A percentile compares a stretch with the other conserved stretches of the same genome.
phyloP scores from a whole-genome alignment of 1,140 invertebrate species.

The Venturia canescens region DNA sequence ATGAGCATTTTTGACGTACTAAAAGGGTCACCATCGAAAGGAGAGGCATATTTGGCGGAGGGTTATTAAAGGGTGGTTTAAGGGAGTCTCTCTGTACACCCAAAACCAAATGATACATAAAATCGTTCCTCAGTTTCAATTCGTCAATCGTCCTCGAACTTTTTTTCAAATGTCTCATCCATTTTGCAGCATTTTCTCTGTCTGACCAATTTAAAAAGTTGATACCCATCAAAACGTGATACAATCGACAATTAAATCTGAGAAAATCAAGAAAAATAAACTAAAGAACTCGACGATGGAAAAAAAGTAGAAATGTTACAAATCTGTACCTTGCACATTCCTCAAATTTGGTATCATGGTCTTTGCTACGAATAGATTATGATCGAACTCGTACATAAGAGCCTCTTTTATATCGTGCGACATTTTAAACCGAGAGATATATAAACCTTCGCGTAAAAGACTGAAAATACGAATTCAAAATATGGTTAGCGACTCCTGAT shows the following conservation, averaged over 20 bases:
- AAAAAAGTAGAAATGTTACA: neutral
- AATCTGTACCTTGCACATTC: conserved; percentile 62
- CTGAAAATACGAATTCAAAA: neutral
- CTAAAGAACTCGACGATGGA: neutral
- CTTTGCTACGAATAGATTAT: conserved; percentile 73
- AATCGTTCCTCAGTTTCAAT: conserved; percentile 53
- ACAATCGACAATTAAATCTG: no score
- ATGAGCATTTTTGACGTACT: conserved; percentile 58
- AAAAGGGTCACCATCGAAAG: conserved; percentile 69
- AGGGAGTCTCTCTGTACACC: conserved; percentile 49
- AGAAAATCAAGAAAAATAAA: neutral
- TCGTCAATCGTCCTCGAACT: conserved; percentile 50
- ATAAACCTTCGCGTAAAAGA: neutral
- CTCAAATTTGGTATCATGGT: conserved; percentile 69
- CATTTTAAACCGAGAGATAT: conserved; percentile 33
- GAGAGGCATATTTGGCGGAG: conserved; percentile 62
- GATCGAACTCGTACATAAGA: conserved; percentile 73
- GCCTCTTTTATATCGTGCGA: conserved; percentile 59
- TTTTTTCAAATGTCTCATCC: conserved; percentile 51
- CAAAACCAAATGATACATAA: conserved; percentile 51
- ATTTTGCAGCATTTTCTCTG: conserved; percentile 48
- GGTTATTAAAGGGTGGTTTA: conserved; percentile 52
- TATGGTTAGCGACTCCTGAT: neutral
- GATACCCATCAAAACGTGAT: neutral
- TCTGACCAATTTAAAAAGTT: conserved; percentile 42